phyloP scores from a whole-genome alignment of 1,140 invertebrate genomes.

The Brachionus plicatilis region DNA sequence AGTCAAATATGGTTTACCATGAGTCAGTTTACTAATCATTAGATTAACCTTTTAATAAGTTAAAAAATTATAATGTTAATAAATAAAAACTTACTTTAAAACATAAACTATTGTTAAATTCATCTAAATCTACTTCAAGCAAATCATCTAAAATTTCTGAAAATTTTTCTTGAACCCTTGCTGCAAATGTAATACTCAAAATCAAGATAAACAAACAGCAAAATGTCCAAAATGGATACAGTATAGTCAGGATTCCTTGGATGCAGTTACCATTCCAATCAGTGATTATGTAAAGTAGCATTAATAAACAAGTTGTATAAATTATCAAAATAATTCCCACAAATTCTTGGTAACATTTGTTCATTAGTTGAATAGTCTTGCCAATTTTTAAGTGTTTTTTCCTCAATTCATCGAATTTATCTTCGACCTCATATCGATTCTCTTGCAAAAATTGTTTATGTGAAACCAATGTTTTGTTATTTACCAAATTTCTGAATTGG shows the following conservation, averaged over 20 bases:
- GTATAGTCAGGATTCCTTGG: not conserved
- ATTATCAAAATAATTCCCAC: not conserved
- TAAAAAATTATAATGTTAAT: not conserved
- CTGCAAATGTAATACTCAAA: not conserved
- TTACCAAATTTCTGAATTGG: not conserved
- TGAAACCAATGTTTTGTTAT: not conserved
- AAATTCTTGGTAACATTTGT: constrained; percentile 6
- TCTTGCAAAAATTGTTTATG: not conserved
- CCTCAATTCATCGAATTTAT: constrained; percentile 1
- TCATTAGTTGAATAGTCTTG: not conserved
- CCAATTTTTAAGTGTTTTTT: not conserved
- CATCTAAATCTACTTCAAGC: not conserved
- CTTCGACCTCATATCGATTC: not conserved
- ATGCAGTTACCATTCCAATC: constrained; percentile 25
- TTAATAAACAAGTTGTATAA: not conserved
- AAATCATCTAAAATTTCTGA: not conserved
- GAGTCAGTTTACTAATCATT: not conserved
- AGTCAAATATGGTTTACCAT: not conserved
- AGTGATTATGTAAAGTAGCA: not conserved
- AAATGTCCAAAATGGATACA: constrained; percentile 20
- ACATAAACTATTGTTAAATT: constrained; percentile 13
- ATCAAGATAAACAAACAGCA: not conserved
- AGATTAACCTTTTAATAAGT: not conserved
- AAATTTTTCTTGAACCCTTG: not conserved
- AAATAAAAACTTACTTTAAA: not conserved